These are phyloP conservation scores for Cylas formicarius DNA, from an alignment of 1,140 invertebrate species.

Conservation along the genomic window DNA sequence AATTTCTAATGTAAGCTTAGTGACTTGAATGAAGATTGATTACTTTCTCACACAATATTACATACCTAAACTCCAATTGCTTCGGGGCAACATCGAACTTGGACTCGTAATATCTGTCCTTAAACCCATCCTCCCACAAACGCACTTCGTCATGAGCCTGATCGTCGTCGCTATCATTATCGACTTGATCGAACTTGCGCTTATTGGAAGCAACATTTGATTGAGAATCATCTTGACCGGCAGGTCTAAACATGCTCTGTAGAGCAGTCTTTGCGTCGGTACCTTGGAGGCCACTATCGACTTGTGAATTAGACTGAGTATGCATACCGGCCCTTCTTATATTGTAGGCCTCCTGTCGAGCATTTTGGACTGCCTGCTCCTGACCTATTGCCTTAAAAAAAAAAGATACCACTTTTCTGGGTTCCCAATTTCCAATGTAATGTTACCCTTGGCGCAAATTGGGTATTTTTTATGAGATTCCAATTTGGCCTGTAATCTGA, in stretches of 20 bases:
- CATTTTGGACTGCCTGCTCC: conserved; percentile 51
- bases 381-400: conserved; percentile 46
- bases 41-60: conserved; percentile 3
- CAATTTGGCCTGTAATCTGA: conserved; percentile 60
- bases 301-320: conserved; percentile 26
- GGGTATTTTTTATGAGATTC: conserved; percentile 55
- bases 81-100: conserved; percentile 86
- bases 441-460: conserved; percentile 64
- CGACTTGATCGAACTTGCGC: conserved; percentile 48
- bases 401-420: conserved; percentile 3
- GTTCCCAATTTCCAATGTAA: neutral
- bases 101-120: conserved; percentile 94
- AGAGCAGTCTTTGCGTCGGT: conserved; percentile 37
- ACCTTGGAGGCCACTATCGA: conserved; percentile 26
- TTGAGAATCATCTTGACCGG: conserved; percentile 12
- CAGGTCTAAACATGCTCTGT: conserved; percentile 43
- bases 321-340: conserved; percentile 57
- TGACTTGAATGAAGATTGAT: no score
- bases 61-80: conserved; percentile 75
- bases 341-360: conserved; percentile 61
- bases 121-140: conserved; percentile 96
- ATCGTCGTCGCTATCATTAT: conserved; percentile 65
- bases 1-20: no score
- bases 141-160: conserved; percentile 88
- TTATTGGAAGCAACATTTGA: no score